Conservation (phyloP, 2,113 vertebrate genomes). For the Pygoscelis adeliae region DNA sequence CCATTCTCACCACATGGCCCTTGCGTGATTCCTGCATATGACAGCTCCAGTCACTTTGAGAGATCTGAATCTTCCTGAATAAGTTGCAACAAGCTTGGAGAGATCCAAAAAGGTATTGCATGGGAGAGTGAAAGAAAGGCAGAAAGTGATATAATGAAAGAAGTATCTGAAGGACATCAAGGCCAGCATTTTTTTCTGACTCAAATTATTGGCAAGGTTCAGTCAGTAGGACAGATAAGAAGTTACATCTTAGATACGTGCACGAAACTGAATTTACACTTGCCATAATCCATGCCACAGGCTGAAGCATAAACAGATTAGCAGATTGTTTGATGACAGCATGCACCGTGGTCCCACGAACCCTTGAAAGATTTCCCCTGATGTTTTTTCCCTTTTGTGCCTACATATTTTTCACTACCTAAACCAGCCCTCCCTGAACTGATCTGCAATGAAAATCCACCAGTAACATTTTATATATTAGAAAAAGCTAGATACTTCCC, state of each 20-base stretch:
- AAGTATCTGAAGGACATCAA: background rate
- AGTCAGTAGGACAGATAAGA: background rate
- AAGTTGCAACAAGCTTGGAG: background rate
- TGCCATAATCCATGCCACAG: background rate
- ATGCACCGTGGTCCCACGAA: background rate
- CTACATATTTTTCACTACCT: background rate
- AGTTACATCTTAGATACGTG: accelerated
- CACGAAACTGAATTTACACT: background rate
- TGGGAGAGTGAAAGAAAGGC: background rate
- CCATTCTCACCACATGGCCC: background rate
- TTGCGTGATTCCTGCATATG: background rate
- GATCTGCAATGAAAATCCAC: background rate
- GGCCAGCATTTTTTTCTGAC: background rate
- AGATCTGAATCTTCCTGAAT: background rate
- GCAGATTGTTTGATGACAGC: background rate
- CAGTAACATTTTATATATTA: background rate
- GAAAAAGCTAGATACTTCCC: background rate
- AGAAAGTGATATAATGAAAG: background rate
- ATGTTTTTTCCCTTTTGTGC: background rate
- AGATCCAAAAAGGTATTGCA: background rate
- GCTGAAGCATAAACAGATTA: background rate
- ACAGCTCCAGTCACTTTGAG: background rate
- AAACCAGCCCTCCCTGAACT: background rate
- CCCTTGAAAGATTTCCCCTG: background rate
- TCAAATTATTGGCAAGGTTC: background rate